These are phyloP conservation scores for Pogonocichla stellata DNA, from an alignment of 2,113 vertebrate species.

Conservation along the genomic window DNA sequence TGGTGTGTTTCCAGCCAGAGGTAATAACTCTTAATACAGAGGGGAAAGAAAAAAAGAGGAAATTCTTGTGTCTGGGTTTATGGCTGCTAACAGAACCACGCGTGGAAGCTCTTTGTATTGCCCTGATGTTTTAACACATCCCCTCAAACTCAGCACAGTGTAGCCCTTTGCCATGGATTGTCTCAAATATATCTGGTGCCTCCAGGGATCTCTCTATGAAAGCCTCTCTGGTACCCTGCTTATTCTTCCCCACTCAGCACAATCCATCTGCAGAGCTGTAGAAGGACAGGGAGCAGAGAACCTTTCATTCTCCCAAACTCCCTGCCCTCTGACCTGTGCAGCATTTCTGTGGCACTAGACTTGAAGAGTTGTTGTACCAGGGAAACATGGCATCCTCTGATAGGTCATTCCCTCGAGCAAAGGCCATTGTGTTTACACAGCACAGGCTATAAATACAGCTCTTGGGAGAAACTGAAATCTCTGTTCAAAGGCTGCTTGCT, in stretches of 20 bases:
- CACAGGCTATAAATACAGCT: neutral
- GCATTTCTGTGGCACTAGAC: neutral
- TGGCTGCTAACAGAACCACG: neutral
- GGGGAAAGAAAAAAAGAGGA: accelerated
- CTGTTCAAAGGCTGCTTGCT: neutral
- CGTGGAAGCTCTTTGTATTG: neutral
- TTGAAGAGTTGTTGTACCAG: neutral
- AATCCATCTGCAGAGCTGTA: neutral
- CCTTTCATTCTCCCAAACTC: neutral
- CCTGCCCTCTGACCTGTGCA: neutral
- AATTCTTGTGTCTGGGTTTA: neutral
- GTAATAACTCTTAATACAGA: neutral
- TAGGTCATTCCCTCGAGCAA: neutral
- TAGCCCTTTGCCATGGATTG: neutral
- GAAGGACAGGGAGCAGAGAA: neutral
- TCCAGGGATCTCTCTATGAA: neutral
- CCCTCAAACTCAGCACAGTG: neutral
- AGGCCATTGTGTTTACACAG: neutral
- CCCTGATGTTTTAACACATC: neutral
- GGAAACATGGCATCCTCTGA: neutral
- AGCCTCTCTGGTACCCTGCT: neutral
- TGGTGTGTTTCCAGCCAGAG: neutral
- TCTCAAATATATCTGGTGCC: neutral
- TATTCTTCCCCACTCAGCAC: neutral
- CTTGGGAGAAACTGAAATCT: neutral